Base-by-base conservation (phyloP, 1,140 invertebrate genomes). In the Lasioglossum albipes region DNA sequence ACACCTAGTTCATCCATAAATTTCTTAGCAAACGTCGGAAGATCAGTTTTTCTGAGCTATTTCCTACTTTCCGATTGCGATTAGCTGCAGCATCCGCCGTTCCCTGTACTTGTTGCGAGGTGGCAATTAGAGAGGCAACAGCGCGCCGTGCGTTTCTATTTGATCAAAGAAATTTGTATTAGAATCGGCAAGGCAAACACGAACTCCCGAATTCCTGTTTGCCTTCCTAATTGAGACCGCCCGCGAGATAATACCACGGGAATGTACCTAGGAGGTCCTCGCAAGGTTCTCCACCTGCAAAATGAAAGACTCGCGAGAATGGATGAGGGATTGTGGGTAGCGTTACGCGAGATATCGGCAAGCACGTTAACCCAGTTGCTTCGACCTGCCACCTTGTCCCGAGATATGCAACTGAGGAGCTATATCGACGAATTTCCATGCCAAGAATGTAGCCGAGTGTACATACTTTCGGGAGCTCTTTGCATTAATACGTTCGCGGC, bases 181-280 rank as follows among this genome's bases (percentile, higher is more conserved):
- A 54, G 13, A 54, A 54, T 54, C 52, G 52, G 52, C 45, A 54
- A 10, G 36, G 22, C 65, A 54, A 57, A 62, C 62, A 57, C 77
- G 61, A 57, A 70, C 65, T 79, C 45, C 70, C 57, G 52, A 61
- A 79, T 79, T 54, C 65, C 31, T 36, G 77, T 79, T 79, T 79
- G 61, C 77, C 61, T 54, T 65, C 77, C 36, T 79, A 79, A 79
- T 79, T 66, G 77, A 66, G 70, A 74, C 54, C 49, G 52, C 61
- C 57, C 13, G 70, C 49, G 70, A 79, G 54, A 79, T 70, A 79
- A 79, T 79, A 70, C 70, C 42, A 65, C 18, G 16, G 18, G 61
- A 18, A 70, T 31, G 27, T 54, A 57, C 52, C n/a, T 5, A 20
- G 70, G 7, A 41, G 52, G 49, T 52, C 74, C 61, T 49, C 12